A percentile compares a stretch with the other conserved stretches of the same genome.
These are phyloP conservation scores for Rhynchonycteris naso DNA, from an alignment of 2,797 vertebrate genomes.

Conservation along the genomic window DNA sequence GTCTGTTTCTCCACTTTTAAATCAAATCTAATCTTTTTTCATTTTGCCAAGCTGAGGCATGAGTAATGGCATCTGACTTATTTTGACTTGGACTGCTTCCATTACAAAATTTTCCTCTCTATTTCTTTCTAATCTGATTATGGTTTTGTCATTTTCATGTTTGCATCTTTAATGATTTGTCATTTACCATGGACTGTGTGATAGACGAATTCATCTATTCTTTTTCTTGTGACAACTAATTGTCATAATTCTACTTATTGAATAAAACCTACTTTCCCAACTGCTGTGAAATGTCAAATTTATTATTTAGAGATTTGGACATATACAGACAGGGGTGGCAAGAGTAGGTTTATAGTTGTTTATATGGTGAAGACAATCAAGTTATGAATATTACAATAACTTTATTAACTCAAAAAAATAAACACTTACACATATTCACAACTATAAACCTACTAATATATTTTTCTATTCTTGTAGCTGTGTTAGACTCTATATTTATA, in stretches of 20 bases:
- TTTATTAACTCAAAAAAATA: neutral
- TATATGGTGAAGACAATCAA: neutral
- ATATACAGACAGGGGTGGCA: neutral
- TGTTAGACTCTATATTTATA: neutral
- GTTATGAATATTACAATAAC: neutral
- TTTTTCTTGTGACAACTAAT: neutral
- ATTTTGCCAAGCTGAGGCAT: constrained; percentile 13
- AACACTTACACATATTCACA: neutral
- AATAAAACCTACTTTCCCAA: constrained; percentile 14
- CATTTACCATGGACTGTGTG: neutral
- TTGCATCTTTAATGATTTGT: neutral
- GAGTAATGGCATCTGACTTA: neutral
- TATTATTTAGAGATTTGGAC: neutral
- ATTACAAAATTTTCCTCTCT: neutral
- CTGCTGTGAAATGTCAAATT: neutral
- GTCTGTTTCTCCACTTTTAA: neutral
- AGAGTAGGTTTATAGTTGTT: neutral
- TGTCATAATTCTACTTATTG: neutral
- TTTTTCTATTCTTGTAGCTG: neutral
- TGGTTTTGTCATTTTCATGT: neutral
- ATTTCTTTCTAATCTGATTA: neutral
- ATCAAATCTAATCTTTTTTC: constrained; percentile 16
- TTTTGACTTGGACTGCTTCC: neutral
- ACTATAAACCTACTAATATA: neutral
- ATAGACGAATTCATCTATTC: neutral